These are phyloP conservation scores for Catostylus mosaicus DNA, from an alignment of 30 jellyfish, hydroid and myxozoan species.

Conservation along the genomic window DNA sequence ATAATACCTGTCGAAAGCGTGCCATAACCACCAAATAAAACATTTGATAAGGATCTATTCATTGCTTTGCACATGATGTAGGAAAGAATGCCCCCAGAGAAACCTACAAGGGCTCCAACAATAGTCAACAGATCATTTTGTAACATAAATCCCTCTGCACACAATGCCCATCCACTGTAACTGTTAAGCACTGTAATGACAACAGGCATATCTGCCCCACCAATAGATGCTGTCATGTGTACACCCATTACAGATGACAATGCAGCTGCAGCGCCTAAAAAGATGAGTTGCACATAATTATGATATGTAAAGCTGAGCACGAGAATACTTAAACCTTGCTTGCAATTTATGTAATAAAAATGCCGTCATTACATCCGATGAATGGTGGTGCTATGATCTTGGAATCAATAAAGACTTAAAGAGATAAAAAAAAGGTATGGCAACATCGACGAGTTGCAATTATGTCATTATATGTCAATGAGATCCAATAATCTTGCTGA, in stretches of 20 bases:
- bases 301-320: background rate
- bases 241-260: slow-evolving; percentile 95
- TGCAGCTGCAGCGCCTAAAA: slow-evolving; percentile 91
- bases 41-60: slow-evolving; percentile 93
- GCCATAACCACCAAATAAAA: slow-evolving; percentile 96
- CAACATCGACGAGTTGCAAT: too few species aligned
- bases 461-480: too few species aligned
- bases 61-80: slow-evolving; percentile 98
- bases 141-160: slow-evolving; percentile 99
- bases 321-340: background rate
- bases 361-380: too few species aligned
- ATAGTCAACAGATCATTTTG: slow-evolving; percentile 90
- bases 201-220: slow-evolving; percentile 99
- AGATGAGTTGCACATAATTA: background rate
- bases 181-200: slow-evolving; percentile 96
- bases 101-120: slow-evolving; percentile 98
- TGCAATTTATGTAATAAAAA: background rate
- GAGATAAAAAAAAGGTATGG: too few species aligned
- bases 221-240: slow-evolving; percentile 98
- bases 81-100: slow-evolving; percentile 96
- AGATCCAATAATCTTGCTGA: too few species aligned
- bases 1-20: slow-evolving; percentile 83
- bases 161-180: slow-evolving; percentile 99
- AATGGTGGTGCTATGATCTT: too few species aligned
- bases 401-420: too few species aligned